phyloP scores from a whole-genome alignment of 2,888 invertebrate genomes.

The Synanthedon tipuliformis region DNA sequence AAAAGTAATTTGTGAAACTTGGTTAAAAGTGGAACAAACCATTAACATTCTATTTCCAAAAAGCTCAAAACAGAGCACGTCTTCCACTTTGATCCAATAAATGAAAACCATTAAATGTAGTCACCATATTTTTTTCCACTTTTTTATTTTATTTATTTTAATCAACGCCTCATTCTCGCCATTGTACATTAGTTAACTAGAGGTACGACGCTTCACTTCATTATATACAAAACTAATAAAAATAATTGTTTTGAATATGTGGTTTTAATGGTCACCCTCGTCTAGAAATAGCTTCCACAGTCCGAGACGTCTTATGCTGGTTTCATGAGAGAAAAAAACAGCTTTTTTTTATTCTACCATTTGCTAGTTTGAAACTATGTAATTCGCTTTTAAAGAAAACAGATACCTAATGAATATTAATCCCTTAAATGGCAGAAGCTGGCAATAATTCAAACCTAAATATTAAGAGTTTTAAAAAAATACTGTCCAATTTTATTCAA shows the following conservation, averaged over 20 bases:
- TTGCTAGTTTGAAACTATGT: no score
- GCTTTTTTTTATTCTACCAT: no score
- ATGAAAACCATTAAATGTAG: background rate
- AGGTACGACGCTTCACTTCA: slow-evolving; percentile 59
- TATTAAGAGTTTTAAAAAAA: background rate
- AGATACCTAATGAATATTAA: no score
- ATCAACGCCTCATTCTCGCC: slow-evolving; percentile 34
- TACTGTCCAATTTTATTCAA: slow-evolving; percentile 9
- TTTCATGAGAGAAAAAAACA: no score
- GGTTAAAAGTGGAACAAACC: background rate
- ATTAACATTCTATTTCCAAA: background rate
- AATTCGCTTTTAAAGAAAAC: no score
- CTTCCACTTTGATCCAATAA: background rate
- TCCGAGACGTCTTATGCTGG: no score
- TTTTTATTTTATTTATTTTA: slow-evolving; percentile 8
- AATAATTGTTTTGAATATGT: slow-evolving; percentile 57
- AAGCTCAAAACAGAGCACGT: background rate
- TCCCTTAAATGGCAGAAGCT: no score
- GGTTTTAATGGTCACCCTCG: slow-evolving; percentile 4
- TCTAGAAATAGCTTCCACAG: no score
- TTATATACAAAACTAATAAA: slow-evolving; percentile 62
- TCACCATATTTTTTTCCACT: background rate
- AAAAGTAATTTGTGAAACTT: no score
- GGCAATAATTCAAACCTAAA: background rate
- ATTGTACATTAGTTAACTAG: slow-evolving; percentile 54